Evolutionary conservation across 2,113 vertebrate species (phyloP).

Genomic region (Piaya cayana): DNA sequence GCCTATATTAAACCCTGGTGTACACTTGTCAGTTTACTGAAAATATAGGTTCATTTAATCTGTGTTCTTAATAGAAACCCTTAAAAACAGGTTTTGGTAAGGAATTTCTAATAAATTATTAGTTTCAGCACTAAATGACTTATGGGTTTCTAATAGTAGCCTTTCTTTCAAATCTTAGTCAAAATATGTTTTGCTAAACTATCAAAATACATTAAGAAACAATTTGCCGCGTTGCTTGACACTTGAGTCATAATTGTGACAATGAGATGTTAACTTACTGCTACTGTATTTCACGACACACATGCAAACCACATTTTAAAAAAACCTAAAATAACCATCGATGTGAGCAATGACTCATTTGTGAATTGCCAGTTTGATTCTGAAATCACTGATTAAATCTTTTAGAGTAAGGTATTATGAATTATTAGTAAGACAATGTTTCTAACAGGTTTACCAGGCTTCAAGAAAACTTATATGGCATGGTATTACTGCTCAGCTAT

Average conservation of each 20-base stretch:
- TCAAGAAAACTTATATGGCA: not conserved
- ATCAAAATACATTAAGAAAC: not conserved
- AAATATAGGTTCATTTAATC: not conserved
- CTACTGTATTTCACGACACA: not conserved
- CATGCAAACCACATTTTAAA: not conserved
- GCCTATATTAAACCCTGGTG: not conserved
- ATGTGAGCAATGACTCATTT: slow-evolving; percentile 30
- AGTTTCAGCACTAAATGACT: not conserved
- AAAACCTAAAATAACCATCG: not conserved
- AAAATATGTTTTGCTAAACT: not conserved
- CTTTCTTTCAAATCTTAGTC: not conserved
- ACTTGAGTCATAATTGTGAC: slow-evolving; percentile 20
- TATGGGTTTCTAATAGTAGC: not conserved
- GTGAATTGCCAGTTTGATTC: slow-evolving; percentile 45
- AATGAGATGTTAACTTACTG: not conserved
- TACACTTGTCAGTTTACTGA: not conserved
- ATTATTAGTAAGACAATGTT: slow-evolving; percentile 14
- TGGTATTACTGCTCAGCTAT: not conserved
- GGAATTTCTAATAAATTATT: not conserved
- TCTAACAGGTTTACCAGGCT: slow-evolving; percentile 50
- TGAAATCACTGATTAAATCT: slow-evolving; percentile 56
- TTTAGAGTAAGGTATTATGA: slow-evolving; percentile 31
- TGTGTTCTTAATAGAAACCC: not conserved
- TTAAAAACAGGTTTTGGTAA: not conserved
- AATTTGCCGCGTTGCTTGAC: slow-evolving; percentile 1